These are phyloP conservation scores for Tetraodon nigroviridis DNA, from an alignment of 2,113 vertebrate genomes.

Conservation along the genomic window DNA sequence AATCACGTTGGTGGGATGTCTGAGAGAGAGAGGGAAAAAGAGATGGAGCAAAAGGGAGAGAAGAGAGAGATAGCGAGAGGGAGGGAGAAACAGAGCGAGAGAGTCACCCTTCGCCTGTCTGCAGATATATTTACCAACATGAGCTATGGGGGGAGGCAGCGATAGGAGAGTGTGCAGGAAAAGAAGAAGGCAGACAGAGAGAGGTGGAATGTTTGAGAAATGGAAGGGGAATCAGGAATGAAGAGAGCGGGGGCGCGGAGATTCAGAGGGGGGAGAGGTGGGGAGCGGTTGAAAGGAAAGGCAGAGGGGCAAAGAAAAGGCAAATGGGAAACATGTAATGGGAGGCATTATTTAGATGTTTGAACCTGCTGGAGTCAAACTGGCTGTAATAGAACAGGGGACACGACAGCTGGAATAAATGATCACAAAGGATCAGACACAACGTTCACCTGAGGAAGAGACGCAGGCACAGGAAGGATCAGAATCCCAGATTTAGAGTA, in stretches of 20 bases:
- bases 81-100: not conserved
- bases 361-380: not conserved
- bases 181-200: conserved; percentile 1
- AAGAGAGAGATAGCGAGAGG: conserved; percentile 35
- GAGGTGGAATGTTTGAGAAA: conserved; percentile 34
- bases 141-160: conserved; percentile 61
- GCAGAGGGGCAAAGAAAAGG: conserved; percentile 20
- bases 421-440: not conserved
- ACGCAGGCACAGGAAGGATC: no score
- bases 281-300: conserved; percentile 13
- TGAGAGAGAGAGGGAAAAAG: conserved; percentile 60
- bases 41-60: conserved; percentile 42
- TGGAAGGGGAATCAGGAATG: conserved; percentile 22
- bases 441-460: not conserved
- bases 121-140: conserved; percentile 92
- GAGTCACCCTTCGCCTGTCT: conserved; percentile 79
- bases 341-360: not conserved
- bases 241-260: conserved; percentile 15
- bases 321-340: conserved; percentile 25
- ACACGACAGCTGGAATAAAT: no score
- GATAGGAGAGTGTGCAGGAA: conserved; percentile 15
- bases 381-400: no score
- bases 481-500: not conserved
- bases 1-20: conserved; percentile 96
- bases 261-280: conserved; percentile 29